These are phyloP conservation scores for Chascanopsetta lugubris DNA, from an alignment of 2,113 vertebrate species.

Conservation along the genomic window DNA sequence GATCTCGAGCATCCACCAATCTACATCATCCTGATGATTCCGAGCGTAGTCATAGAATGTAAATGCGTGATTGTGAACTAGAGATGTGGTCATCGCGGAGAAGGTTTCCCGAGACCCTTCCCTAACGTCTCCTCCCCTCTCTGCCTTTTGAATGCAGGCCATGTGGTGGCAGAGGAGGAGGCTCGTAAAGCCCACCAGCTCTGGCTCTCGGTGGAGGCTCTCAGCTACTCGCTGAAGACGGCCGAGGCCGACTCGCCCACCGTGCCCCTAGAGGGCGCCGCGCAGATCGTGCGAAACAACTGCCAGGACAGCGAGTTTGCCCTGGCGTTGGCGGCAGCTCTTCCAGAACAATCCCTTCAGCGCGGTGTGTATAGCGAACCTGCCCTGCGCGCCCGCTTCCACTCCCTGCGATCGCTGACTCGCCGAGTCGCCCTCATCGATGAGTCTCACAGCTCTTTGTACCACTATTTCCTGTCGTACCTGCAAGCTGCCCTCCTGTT, in stretches of 20 bases:
- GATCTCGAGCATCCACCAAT: no score
- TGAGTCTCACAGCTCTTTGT: constrained; percentile 92
- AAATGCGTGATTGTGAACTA: no score
- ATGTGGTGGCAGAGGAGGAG: constrained; percentile 89
- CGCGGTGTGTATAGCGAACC: constrained; percentile 93
- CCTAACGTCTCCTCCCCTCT: neutral
- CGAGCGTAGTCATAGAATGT: no score
- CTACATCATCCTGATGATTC: no score
- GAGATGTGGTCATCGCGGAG: no score
- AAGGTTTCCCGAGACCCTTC: no score
- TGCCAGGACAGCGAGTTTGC: constrained; percentile 87
- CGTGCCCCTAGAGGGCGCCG: constrained; percentile 83
- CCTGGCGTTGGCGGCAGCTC: constrained; percentile 82
- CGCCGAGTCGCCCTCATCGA: constrained; percentile 92
- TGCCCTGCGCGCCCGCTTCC: constrained; percentile 88
- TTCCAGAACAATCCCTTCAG: constrained; percentile 87
- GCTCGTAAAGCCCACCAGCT: constrained; percentile 92
- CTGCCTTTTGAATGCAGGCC: constrained; percentile 78
- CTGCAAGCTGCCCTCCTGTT: constrained; percentile 91
- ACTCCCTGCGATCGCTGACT: constrained; percentile 85
- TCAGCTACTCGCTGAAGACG: constrained; percentile 87
- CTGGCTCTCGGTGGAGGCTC: constrained; percentile 94
- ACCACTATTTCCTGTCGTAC: constrained; percentile 96
- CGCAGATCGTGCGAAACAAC: constrained; percentile 82
- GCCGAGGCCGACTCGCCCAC: constrained; percentile 81